phyloP scores from a whole-genome alignment of 2,113 vertebrate genomes.

The Solea solea region DNA sequence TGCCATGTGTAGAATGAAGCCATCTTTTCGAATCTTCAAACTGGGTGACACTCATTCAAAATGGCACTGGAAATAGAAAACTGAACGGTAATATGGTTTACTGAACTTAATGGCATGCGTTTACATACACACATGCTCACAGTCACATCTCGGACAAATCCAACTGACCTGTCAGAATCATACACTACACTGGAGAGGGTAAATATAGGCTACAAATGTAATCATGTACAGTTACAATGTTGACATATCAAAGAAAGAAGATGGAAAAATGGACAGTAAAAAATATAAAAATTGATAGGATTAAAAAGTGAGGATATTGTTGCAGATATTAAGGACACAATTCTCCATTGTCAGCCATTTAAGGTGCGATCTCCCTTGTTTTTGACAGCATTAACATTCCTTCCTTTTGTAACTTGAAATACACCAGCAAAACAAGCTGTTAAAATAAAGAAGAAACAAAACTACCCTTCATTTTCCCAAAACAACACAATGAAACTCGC shows the following conservation, averaged over 20 bases:
- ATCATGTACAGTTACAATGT: conserved; percentile 74
- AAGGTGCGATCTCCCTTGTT: conserved; percentile 69
- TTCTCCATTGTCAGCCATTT: conserved; percentile 64
- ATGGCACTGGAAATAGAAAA: conserved; percentile 69
- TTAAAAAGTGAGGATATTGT: conserved; percentile 79
- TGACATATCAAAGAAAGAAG: conserved; percentile 73
- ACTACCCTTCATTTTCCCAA: conserved; percentile 40
- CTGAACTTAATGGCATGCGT: conserved; percentile 64
- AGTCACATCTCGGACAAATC: conserved; percentile 58
- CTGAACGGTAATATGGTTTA: conserved; percentile 52
- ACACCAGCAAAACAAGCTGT: conserved; percentile 50
- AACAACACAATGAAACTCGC: conserved; percentile 46
- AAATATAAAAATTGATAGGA: conserved; percentile 80
- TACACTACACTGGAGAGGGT: conserved; percentile 66
- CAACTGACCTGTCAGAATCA: conserved; percentile 50
- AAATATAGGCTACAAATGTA: conserved; percentile 76
- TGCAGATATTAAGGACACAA: conserved; percentile 69
- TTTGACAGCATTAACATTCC: conserved; percentile 59
- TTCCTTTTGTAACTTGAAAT: conserved; percentile 56
- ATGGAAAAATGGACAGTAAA: conserved; percentile 71
- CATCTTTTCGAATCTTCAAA: conserved; percentile 34
- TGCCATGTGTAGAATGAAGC: conserved; percentile 33
- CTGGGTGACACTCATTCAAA: conserved; percentile 31
- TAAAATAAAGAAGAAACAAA: conserved; percentile 41
- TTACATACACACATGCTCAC: conserved; percentile 65